Conservation (phyloP, 2,888 invertebrate species). For the Aphidius colemani region DNA sequence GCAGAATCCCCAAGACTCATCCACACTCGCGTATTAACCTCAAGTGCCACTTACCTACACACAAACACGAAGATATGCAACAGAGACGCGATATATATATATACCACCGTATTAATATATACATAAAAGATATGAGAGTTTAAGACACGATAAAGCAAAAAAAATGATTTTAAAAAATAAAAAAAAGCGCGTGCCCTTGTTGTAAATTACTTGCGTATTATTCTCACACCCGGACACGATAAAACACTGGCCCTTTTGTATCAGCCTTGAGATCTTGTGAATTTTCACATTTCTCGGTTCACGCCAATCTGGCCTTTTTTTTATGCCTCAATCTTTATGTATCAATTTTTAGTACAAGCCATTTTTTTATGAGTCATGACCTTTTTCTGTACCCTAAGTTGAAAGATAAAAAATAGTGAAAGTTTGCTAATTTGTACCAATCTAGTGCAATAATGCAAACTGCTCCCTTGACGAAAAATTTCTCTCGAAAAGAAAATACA, state of each 20-base stretch:
- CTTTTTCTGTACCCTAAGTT: not conserved
- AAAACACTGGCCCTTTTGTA: constrained; percentile 12
- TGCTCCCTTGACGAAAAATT: too few relatives aligned
- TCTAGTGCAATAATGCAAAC: too few relatives aligned
- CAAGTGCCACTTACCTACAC: constrained; percentile 50
- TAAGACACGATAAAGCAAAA: too few relatives aligned
- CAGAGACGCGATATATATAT: not conserved
- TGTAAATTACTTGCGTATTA: constrained; percentile 37
- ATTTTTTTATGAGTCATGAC: not conserved
- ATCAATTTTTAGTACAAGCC: constrained; percentile 2
- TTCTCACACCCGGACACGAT: constrained; percentile 16
- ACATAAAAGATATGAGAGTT: too few relatives aligned
- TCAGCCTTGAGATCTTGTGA: constrained; percentile 16
- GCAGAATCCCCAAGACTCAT: constrained; percentile 48
- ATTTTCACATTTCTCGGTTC: constrained; percentile 2
- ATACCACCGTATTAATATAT: not conserved
- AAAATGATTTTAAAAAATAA: not conserved
- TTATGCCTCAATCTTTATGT: not conserved
- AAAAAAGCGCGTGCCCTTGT: constrained; percentile 20
- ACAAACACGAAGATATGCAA: not conserved
- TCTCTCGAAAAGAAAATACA: too few relatives aligned
- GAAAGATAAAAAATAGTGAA: too few relatives aligned
- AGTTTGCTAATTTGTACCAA: too few relatives aligned
- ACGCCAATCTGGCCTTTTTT: not conserved
- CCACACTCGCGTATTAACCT: constrained; percentile 50